A percentile compares a stretch with the other conserved stretches of the same genome.
These are phyloP conservation scores for Dipus sagitta DNA, from an alignment of 2,797 vertebrate genomes.

Conservation along the genomic window DNA sequence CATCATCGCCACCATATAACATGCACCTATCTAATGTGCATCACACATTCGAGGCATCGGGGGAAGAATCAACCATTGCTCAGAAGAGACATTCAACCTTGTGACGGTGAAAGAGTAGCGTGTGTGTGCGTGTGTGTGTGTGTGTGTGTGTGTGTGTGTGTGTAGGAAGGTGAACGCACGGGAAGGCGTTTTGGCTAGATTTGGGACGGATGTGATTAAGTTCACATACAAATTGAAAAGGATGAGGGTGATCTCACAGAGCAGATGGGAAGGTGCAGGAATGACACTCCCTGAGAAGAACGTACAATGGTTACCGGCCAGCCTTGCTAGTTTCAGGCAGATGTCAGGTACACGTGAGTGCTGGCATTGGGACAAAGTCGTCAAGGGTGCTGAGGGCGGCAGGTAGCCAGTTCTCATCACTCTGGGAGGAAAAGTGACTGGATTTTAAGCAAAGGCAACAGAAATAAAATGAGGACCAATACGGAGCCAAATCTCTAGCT, in stretches of 20 bases:
- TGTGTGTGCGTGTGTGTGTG: too few relatives aligned
- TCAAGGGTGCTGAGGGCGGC: not conserved
- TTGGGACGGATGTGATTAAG: not conserved
- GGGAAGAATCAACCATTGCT: not conserved
- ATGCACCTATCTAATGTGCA: not conserved
- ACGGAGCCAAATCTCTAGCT: not conserved
- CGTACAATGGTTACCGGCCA: not conserved
- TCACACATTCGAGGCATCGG: not conserved
- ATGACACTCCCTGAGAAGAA: not conserved
- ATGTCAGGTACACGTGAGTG: not conserved
- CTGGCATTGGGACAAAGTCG: not conserved
- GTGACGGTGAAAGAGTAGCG: not conserved
- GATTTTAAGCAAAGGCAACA: not conserved
- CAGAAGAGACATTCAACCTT: not conserved
- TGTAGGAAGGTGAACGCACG: not conserved
- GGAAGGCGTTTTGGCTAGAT: not conserved
- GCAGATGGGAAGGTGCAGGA: not conserved
- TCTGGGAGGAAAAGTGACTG: not conserved
- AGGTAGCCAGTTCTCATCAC: not conserved
- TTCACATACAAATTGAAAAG: not conserved
- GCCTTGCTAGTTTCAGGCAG: not conserved
- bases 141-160: too few relatives aligned
- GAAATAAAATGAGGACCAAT: not conserved
- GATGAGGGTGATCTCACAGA: not conserved
- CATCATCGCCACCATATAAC: not conserved